Evolutionary conservation across 2,888 invertebrate genomes (phyloP), one percentile per base, ranked within the genome.

Genomic region (Hypolimnas misippus): DNA sequence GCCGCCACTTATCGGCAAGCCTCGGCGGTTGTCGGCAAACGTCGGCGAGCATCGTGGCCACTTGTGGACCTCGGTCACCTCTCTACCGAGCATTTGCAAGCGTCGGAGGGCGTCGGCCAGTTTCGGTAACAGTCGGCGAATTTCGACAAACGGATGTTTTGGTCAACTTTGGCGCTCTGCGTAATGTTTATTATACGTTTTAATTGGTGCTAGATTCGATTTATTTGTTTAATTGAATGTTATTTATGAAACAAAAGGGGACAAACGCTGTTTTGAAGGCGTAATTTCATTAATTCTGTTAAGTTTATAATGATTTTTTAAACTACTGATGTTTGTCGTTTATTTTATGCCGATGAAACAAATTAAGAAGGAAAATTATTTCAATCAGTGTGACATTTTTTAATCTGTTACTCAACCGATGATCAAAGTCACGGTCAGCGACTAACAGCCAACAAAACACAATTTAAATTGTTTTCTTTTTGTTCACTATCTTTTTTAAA

Each of bases 1-100:
- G 89, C 89, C 89, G 90, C 85, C 80, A 87, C 70, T 72, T 73
- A 60, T 87, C 86, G 85, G 78, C 60, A 16, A 16, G 12, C 62
- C 58, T 71, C 76, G 76, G 69, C 38, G 5, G 33, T 7, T 19
- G 21, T 71, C 75, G 75, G 60, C 44, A 21, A 17, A 33, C 31
- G 40, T 70, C 74, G 75, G 53, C 46, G n/a, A n/a, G n/a, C n/a
- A n/a, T n/a, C n/a, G n/a, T n/a, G n/a, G n/a, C n/a, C n/a, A n/a
- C n/a, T n/a, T n/a, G n/a, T n/a, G n/a, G n/a, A 38, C 38, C 21
- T 72, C 62, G 6, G 4, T 44, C 69, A 62, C 8, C 14, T 83
- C 84, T 82, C 70, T 52, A 53, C 63, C 76, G 76, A 75, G 75
- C 69, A n/a, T 74, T 66, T 16, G 16, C 1, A 16, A 42, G 40